A percentile compares a stretch with the other conserved stretches of the same genome.
Conservation (phyloP, 2,113 vertebrate genomes). For the Hucho hucho region DNA sequence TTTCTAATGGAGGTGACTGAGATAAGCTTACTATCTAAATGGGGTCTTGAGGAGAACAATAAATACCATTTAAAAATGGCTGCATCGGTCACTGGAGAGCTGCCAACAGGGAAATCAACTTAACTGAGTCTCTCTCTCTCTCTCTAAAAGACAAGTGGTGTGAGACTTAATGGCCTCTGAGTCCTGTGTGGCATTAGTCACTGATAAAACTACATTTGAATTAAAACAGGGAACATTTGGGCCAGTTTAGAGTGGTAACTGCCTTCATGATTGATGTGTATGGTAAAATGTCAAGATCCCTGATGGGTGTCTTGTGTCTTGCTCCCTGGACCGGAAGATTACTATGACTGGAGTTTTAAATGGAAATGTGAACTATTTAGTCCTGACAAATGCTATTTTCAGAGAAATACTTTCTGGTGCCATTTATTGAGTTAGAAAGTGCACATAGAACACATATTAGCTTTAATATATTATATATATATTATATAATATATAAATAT, state of each 20-base stretch:
- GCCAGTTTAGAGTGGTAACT: conserved; percentile 7
- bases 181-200: conserved; percentile 11
- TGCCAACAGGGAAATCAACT: conserved; percentile 56
- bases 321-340: conserved; percentile 23
- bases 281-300: conserved; percentile 7
- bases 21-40: conserved; percentile 42
- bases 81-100: conserved; percentile 34
- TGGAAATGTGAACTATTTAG: conserved; percentile 16
- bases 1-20: conserved; percentile 30
- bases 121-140: conserved; percentile 25
- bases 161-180: conserved; percentile 8
- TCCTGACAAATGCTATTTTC: neutral
- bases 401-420: neutral
- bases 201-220: conserved; percentile 20
- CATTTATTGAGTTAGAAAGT: neutral
- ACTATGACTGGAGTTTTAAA: conserved; percentile 9
- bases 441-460: neutral
- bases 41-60: conserved; percentile 41
- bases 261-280: neutral
- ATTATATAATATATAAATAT: neutral
- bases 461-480: neutral
- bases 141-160: conserved; percentile 10
- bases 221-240: conserved; percentile 17
- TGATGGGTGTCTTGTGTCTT: conserved; percentile 9
- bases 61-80: conserved; percentile 41